Conservation (phyloP, 2,113 vertebrate genomes). For the Elaphurus davidianus region DNA sequence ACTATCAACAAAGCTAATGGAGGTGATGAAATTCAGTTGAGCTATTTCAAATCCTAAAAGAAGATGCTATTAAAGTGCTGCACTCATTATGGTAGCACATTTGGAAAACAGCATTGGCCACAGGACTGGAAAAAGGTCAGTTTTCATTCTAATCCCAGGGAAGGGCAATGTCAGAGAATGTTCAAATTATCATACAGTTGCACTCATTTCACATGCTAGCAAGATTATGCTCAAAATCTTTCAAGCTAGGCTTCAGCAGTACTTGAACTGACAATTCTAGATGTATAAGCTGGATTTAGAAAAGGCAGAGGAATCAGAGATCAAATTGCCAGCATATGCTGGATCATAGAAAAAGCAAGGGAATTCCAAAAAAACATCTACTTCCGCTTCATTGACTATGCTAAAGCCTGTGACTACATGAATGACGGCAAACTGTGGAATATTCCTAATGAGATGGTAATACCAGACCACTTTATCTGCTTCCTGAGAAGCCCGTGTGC, state of each 20-base stretch:
- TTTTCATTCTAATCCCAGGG: neutral
- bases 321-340: neutral
- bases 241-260: neutral
- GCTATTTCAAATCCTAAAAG: neutral
- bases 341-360: neutral
- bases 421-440: neutral
- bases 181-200: neutral
- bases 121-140: neutral
- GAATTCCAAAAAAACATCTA: neutral
- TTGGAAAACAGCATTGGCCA: neutral
- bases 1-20: neutral
- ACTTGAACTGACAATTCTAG: neutral
- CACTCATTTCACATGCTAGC: neutral
- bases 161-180: neutral
- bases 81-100: neutral
- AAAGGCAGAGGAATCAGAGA: neutral
- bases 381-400: neutral
- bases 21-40: neutral
- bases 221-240: neutral
- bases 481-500: neutral
- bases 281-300: neutral
- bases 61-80: neutral
- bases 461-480: neutral
- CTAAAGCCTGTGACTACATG: neutral
- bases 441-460: neutral